Evolutionary conservation across 2,113 vertebrate species (phyloP).

Genomic region (Gymnobelideus leadbeateri): DNA sequence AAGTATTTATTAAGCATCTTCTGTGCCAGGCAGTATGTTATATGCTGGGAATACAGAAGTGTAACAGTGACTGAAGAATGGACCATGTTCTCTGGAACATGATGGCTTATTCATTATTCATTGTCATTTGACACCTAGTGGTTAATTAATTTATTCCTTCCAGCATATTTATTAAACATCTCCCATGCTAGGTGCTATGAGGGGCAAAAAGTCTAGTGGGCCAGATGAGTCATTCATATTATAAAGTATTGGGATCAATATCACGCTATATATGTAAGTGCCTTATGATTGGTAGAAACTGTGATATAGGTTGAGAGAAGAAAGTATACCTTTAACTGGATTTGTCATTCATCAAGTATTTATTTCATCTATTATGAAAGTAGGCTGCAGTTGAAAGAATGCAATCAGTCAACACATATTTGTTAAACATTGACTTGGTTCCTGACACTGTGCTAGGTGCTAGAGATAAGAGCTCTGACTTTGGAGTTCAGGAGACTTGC

Average conservation of each 20-base stretch:
- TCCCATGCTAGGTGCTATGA: too few species aligned
- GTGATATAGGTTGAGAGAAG: neutral
- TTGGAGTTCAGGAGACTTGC: neutral
- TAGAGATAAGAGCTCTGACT: neutral
- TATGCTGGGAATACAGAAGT: too few species aligned
- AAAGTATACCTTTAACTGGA: neutral
- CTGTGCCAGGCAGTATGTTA: too few species aligned
- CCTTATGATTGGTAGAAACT: neutral
- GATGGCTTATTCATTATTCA: neutral
- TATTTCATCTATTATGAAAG: neutral
- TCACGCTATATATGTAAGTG: neutral
- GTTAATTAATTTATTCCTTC: neutral
- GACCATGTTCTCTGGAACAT: neutral
- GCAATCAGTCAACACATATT: slow-evolving; percentile 14
- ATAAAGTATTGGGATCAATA: too few species aligned
- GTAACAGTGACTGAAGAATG: too few species aligned
- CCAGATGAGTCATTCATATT: too few species aligned
- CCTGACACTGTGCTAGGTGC: neutral
- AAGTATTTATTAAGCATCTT: too few species aligned
- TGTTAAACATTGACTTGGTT: neutral
- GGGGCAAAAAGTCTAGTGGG: too few species aligned
- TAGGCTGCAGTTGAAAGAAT: neutral
- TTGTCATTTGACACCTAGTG: neutral
- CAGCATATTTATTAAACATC: too few species aligned
- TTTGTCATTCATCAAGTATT: neutral